Base-by-base conservation (phyloP, 2,888 invertebrate genomes). In the Drosophila nr. perissopoda region DNA sequence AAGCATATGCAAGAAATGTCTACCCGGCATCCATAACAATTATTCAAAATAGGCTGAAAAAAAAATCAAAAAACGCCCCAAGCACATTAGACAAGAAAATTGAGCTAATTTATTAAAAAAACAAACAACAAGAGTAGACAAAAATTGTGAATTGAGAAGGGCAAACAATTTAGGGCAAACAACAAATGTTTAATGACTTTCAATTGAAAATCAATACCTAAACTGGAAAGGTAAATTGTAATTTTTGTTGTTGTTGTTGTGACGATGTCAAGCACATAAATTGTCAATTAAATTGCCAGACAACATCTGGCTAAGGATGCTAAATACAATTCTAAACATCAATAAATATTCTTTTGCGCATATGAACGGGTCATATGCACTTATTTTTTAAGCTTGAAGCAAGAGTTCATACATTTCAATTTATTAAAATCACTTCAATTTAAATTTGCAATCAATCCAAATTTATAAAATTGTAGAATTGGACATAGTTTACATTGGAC, bases 51-150 rank as follows among this genome's bases (percentile, higher is more conserved):
- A 42, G 59, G 53, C 11, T 18, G 38, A 49, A 56, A 58, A 40
- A 27, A 68, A 62, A 51, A 27, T 18, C 68, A 56, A 52, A 27
- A 54, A 40, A 57, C n/a, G 18, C 29, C 33, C 33, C 33, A 54
- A 52, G 31, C n/a, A 34, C 4, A 13, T 46, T 38, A 63, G 56
- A 61, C 71, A 51, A 36, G 52, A 29, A 69, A 79, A 72, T 69
- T 69, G 53, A 10, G 61, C 74, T 85, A 82, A 84, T 88, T 88
- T 84, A 80, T 88, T 75, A 18, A 36, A 75, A 78, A 82, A 77
- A 75, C 75, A 80, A 73, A 73, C 63, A 70, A 69, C 74, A 67
- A 56, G 36, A 58, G 62, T 53, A 67, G 57, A 60, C 10, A 31
- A 57, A 67, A 81, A 79, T 83, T 75, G 64, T 49, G 59, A 63